Evolutionary conservation across 2,113 vertebrate genomes (phyloP).

Genomic region (Gambusia affinis): DNA sequence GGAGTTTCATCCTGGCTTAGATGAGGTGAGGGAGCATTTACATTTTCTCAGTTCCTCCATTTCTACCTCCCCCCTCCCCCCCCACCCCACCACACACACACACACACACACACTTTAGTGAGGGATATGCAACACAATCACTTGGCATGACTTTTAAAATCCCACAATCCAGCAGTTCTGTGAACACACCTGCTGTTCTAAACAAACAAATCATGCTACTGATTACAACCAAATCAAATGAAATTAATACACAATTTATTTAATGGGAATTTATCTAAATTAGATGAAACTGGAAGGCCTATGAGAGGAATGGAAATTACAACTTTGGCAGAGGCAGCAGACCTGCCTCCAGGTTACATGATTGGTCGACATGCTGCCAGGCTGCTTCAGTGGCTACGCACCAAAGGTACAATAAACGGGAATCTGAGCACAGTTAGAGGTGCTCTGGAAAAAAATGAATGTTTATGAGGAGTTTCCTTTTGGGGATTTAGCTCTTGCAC

Average conservation of each 20-base stretch:
- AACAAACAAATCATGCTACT: constrained; percentile 51
- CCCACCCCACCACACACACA: no score
- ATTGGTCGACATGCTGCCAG: constrained; percentile 48
- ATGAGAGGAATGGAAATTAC: constrained; percentile 33
- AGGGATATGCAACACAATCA: constrained; percentile 49
- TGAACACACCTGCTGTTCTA: constrained; percentile 40
- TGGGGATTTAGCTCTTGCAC: constrained; percentile 74
- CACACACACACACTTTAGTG: no score
- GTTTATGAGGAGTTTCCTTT: constrained; percentile 74
- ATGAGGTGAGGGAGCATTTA: constrained; percentile 68
- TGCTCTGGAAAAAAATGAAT: constrained; percentile 71
- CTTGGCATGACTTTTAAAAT: constrained; percentile 47
- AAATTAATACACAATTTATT: constrained; percentile 47
- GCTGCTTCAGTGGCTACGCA: constrained; percentile 49
- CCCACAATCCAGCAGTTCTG: constrained; percentile 36
- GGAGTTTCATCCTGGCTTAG: constrained; percentile 66
- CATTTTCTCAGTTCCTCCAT: constrained; percentile 64
- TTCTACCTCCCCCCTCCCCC: neutral
- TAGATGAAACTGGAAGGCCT: constrained; percentile 36
- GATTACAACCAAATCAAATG: constrained; percentile 50
- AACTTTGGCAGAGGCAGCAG: constrained; percentile 40
- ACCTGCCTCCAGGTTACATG: constrained; percentile 57
- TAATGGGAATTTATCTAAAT: constrained; percentile 38
- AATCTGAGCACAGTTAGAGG: constrained; percentile 52
- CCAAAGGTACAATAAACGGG: constrained; percentile 66